These are phyloP conservation scores for Drosophila borborema DNA, from an alignment of 2,888 invertebrate genomes.

Conservation along the genomic window DNA sequence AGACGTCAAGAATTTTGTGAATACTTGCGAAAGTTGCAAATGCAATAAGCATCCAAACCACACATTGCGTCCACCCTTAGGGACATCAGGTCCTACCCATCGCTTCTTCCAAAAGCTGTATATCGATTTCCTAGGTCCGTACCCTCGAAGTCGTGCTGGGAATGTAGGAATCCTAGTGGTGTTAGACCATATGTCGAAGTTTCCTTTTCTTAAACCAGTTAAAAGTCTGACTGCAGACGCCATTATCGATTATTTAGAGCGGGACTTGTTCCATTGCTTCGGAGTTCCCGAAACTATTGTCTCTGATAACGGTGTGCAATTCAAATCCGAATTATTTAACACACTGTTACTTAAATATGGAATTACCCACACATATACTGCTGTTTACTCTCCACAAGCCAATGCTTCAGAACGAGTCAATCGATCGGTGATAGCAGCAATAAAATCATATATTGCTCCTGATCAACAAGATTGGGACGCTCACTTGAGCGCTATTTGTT, in stretches of 20 bases:
- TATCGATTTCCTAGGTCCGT: background rate
- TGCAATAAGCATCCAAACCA: no score
- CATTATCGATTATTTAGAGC: background rate
- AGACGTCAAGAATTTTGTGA: no score
- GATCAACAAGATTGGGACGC: background rate
- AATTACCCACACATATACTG: background rate
- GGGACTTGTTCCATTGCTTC: background rate
- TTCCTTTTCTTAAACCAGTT: background rate
- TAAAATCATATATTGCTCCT: background rate
- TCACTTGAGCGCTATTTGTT: background rate
- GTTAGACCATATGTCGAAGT: background rate
- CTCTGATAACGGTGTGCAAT: background rate
- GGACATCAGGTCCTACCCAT: no score
- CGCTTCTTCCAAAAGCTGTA: background rate
- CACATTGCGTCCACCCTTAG: no score
- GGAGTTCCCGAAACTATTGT: background rate
- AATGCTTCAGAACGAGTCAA: conserved; percentile 1
- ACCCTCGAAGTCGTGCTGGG: background rate
- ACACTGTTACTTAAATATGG: background rate
- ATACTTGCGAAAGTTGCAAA: no score
- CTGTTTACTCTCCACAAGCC: background rate
- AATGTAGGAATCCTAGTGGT: background rate
- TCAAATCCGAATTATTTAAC: background rate
- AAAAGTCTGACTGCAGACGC: background rate
- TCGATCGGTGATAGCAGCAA: background rate